Evolutionary conservation across 2,113 vertebrate genomes (phyloP).

Genomic region (Nestor notabilis): DNA sequence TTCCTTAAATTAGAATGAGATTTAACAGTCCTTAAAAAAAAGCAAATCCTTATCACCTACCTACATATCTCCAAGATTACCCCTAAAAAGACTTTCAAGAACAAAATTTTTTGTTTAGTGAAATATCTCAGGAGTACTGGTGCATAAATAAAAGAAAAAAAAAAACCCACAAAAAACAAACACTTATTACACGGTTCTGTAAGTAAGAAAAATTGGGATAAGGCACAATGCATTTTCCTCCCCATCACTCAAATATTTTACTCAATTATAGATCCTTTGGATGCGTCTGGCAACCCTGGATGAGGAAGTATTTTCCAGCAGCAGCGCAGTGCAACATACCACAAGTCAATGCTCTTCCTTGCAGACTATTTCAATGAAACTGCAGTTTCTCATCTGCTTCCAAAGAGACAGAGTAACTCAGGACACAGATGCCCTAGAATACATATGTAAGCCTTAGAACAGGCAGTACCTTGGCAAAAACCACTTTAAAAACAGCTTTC

Average conservation of each 20-base stretch:
- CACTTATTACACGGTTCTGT: background rate
- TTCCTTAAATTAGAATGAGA: background rate
- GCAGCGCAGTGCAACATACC: background rate
- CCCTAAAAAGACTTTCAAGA: background rate
- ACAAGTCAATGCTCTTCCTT: background rate
- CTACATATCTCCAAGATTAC: background rate
- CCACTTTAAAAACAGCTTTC: background rate
- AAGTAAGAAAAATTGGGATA: background rate
- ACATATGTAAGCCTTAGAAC: background rate
- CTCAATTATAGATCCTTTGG: background rate
- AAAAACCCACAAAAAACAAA: background rate
- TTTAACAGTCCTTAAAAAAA: background rate
- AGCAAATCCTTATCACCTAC: background rate
- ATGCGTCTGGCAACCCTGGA: background rate
- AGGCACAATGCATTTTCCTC: background rate
- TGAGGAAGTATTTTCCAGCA: background rate
- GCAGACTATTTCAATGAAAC: background rate
- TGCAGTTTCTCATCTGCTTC: background rate
- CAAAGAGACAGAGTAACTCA: conserved; percentile 41
- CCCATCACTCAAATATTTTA: background rate
- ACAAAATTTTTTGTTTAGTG: background rate
- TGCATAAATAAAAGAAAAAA: background rate
- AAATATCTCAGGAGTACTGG: background rate
- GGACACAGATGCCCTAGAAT: conserved; percentile 21
- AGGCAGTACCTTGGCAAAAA: conserved; percentile 29